Evolutionary conservation across 2,113 vertebrate species (phyloP).

Genomic region (Epinephelus cyanopodus): DNA sequence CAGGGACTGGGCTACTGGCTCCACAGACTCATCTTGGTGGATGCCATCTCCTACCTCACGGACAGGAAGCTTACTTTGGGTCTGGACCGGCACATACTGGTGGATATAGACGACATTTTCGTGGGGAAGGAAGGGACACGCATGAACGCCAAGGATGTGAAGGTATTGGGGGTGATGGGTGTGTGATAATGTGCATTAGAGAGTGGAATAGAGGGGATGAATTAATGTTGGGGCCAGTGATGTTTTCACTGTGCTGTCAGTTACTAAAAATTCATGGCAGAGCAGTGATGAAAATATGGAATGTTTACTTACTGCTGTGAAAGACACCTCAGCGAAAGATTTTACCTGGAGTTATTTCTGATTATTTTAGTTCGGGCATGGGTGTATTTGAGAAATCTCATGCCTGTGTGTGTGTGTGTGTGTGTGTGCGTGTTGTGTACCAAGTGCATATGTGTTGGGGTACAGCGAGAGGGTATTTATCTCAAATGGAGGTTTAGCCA

Average conservation of each 20-base stretch:
- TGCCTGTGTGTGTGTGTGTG: constrained; percentile 46
- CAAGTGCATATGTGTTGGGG: constrained; percentile 68
- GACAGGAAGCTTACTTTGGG: constrained; percentile 91
- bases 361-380: background rate
- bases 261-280: constrained; percentile 29
- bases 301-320: constrained; percentile 34
- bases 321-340: constrained; percentile 34
- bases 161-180: constrained; percentile 87
- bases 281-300: constrained; percentile 10
- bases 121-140: constrained; percentile 97
- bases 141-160: constrained; percentile 95
- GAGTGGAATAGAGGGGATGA: constrained; percentile 7
- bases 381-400: constrained; percentile 31
- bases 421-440: constrained; percentile 58
- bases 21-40: constrained; percentile 94
- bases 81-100: constrained; percentile 93
- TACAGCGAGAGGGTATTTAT: constrained; percentile 71
- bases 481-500: constrained; percentile 72
- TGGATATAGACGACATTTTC: constrained; percentile 97
- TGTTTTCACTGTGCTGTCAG: constrained; percentile 24
- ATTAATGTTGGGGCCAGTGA: constrained; percentile 3
- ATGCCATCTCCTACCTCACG: constrained; percentile 93
- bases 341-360: constrained; percentile 34
- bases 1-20: constrained; percentile 97
- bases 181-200: constrained; percentile 17